Evolutionary conservation across 2,113 vertebrate species (phyloP).

Genomic region (Neodontobutis hainanensis): DNA sequence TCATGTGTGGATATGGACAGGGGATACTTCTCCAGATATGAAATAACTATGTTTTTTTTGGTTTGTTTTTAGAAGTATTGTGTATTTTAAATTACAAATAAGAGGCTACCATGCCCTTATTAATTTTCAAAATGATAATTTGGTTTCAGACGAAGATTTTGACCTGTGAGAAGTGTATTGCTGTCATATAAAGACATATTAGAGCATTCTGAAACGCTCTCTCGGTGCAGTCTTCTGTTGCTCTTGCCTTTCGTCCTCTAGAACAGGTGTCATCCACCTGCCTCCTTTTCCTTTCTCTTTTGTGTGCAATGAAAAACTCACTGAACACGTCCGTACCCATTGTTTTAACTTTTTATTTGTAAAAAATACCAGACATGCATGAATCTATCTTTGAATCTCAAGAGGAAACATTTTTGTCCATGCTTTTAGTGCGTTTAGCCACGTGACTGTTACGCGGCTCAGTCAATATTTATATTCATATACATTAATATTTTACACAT

Average conservation of each 20-base stretch:
- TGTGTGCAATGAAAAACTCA: slow-evolving; percentile 23
- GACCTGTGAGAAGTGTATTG: no score
- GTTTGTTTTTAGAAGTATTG: no score
- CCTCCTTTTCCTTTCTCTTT: not conserved
- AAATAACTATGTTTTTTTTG: no score
- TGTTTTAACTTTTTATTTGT: slow-evolving; percentile 78
- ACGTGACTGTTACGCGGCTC: slow-evolving; percentile 52
- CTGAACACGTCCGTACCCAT: slow-evolving; percentile 23
- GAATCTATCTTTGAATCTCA: slow-evolving; percentile 64
- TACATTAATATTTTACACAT: slow-evolving; percentile 76
- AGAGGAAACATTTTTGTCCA: slow-evolving; percentile 68
- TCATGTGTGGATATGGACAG: no score
- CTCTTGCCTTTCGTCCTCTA: not conserved
- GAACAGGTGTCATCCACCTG: slow-evolving; percentile 40
- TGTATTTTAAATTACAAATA: no score
- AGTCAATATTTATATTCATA: slow-evolving; percentile 52
- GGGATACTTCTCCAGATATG: no score
- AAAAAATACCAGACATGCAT: slow-evolving; percentile 80
- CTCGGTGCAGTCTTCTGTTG: not conserved
- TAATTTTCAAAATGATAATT: no score
- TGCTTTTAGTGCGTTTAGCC: slow-evolving; percentile 69
- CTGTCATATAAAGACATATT: no score
- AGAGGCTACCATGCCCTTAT: no score
- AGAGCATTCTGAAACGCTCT: not conserved
- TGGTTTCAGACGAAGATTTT: no score